These are phyloP conservation scores for Eretmocerus hayati DNA, from an alignment of 2,888 invertebrate species.

Conservation along the genomic window DNA sequence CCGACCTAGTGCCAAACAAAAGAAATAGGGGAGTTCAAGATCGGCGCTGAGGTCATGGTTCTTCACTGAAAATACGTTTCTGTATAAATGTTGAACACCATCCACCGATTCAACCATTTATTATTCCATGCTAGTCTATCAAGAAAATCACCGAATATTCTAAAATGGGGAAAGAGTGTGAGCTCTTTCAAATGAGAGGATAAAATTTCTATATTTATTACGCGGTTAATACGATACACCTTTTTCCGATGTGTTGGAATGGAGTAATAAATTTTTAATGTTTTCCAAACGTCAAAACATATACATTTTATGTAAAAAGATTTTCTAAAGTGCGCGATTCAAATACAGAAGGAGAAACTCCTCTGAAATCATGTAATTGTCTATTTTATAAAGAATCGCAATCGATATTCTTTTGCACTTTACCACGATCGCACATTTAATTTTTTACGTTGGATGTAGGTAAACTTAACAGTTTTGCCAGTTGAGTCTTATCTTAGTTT, in stretches of 20 bases:
- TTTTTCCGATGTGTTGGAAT: constrained; percentile 11
- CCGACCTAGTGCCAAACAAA: constrained; percentile 44
- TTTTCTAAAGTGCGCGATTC: too few species aligned
- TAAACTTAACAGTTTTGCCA: too few species aligned
- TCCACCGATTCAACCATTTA: constrained; percentile 30
- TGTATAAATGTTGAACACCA: constrained; percentile 32
- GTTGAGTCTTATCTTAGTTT: too few species aligned
- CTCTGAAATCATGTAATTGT: too few species aligned
- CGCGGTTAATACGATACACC: constrained; percentile 9
- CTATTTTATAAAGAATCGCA: too few species aligned
- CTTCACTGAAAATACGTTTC: constrained; percentile 22
- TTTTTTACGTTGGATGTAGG: too few species aligned
- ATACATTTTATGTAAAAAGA: constrained; percentile 15
- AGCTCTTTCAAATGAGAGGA: constrained; percentile 11
- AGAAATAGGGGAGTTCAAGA: too few species aligned
- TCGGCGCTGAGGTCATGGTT: too few species aligned
- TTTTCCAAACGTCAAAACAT: constrained; percentile 7
- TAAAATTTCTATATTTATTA: constrained; percentile 28
- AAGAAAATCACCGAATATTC: constrained; percentile 29
- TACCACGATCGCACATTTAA: too few species aligned
- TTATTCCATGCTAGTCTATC: constrained; percentile 37
- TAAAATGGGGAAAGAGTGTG: constrained; percentile 21
- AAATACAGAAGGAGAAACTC: too few species aligned
- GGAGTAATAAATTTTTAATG: constrained; percentile 14
- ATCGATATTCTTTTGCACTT: too few species aligned